A percentile compares a stretch with the other conserved stretches of the same genome.
These are phyloP conservation scores for Galleria mellonella DNA, from an alignment of 1,140 invertebrate species.

Conservation along the genomic window DNA sequence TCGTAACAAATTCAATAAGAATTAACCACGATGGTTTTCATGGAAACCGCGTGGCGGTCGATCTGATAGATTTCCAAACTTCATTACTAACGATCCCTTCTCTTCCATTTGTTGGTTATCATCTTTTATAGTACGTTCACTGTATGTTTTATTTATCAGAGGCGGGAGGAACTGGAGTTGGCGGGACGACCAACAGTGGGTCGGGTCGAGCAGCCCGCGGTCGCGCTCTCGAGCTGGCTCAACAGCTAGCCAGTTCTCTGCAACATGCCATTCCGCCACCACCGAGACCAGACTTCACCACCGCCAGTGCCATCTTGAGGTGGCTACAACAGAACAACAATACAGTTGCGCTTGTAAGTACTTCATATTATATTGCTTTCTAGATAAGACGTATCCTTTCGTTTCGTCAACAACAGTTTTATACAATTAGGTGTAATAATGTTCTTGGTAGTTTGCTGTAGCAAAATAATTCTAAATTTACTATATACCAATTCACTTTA, in stretches of 20 bases:
- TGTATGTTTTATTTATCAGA: constrained; percentile 23
- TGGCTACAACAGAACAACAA: constrained; percentile 69
- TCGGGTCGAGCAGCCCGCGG: constrained; percentile 60
- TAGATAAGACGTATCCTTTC: neutral
- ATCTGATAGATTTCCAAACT: no score
- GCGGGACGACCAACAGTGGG: constrained; percentile 29
- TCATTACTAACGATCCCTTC: no score
- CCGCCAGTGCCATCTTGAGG: constrained; percentile 64
- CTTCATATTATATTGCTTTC: neutral
- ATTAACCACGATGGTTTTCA: no score
- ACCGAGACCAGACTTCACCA: constrained; percentile 70
- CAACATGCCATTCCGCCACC: constrained; percentile 70
- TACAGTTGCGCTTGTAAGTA: constrained; percentile 51
- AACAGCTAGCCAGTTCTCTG: constrained; percentile 63
- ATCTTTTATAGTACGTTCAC: neutral
- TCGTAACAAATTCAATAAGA: no score
- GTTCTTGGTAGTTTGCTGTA: no score
- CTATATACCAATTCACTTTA: no score
- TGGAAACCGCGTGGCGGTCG: no score
- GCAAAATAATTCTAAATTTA: no score
- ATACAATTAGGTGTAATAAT: no score
- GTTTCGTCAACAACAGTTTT: no score
- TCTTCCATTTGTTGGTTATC: no score
- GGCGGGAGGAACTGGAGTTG: constrained; percentile 41
- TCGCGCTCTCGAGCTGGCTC: constrained; percentile 62